Base-by-base conservation (phyloP, 2,888 invertebrate genomes). In the Drosophila koepferae region DNA sequence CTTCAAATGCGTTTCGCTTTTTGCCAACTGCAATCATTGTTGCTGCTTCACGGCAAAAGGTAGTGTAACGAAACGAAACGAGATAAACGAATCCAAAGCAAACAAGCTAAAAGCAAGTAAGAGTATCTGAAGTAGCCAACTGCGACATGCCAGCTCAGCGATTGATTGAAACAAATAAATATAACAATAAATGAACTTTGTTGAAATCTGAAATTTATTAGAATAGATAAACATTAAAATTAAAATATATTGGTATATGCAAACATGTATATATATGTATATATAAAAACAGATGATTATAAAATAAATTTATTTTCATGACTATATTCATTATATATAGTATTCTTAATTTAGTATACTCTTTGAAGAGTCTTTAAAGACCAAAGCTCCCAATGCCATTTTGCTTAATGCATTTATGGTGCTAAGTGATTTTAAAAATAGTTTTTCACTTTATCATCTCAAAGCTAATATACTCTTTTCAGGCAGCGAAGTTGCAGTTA, bases 11-110 rank as follows among this genome's bases (percentile, higher is more conserved):
- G 77, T 75, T 76, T 70, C 74, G 72, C 85, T 81, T 82, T 80
- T 84, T 70, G 69, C 74, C 75, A 87, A 77, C 79, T 82, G 87
- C 79, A 87, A 87, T 81, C 87, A 84, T 87, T 85, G 82, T 78
- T 78, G 74, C 68, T 67, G 61, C 68, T 43, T 23, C 34, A 53
- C 55, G 62, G 66, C 49, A 46, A 34, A 74, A 65, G 53, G 60
- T 41, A 49, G 28, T 49, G 55, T 40, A 41, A 65, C 56, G 60
- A 38, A 49, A 36, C 55, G 55, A 43, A 41, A 64, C 56, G 46
- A 58, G 59, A 58, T 72, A 64, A 63, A 51, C 69, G 56, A 72
- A 74, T 65, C 60, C 31, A 64, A 72, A 48, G 58, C 56, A 71
- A 66, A 69, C 63, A 62, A 63, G 72, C 48, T 43, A 58, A 63